phyloP scores from a whole-genome alignment of 2,797 vertebrate genomes.

The Halcyon badia region DNA sequence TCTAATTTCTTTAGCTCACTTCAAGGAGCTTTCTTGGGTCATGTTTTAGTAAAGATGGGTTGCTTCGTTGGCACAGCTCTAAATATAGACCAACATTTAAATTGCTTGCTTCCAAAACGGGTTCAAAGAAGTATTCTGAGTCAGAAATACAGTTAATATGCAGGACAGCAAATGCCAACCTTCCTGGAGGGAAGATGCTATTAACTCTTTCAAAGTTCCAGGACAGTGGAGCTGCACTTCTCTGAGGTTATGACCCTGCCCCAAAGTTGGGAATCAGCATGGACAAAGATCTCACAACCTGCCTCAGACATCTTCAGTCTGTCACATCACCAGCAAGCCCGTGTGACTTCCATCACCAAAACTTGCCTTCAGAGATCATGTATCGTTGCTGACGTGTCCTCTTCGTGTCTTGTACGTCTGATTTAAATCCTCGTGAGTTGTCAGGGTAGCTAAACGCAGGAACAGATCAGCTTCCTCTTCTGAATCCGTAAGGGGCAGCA shows the following conservation, averaged over 20 bases:
- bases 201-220: neutral
- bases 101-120: neutral
- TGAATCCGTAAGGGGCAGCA: neutral
- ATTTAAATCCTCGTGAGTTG: neutral
- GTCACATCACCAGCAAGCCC: neutral
- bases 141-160: neutral
- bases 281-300: neutral
- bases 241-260: neutral
- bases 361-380: neutral
- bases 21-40: neutral
- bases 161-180: neutral
- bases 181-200: neutral
- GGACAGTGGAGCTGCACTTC: neutral
- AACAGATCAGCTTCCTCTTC: neutral
- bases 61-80: conserved; percentile 9
- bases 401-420: neutral
- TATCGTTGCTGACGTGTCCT: neutral
- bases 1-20: neutral
- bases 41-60: neutral
- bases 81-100: conserved; percentile 4
- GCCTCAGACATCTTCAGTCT: neutral
- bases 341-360: neutral
- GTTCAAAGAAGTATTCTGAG: neutral
- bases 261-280: neutral
- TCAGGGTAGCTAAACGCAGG: neutral